Conservation (phyloP, 2,113 vertebrate species). For the Mystacornis crossleyi region DNA sequence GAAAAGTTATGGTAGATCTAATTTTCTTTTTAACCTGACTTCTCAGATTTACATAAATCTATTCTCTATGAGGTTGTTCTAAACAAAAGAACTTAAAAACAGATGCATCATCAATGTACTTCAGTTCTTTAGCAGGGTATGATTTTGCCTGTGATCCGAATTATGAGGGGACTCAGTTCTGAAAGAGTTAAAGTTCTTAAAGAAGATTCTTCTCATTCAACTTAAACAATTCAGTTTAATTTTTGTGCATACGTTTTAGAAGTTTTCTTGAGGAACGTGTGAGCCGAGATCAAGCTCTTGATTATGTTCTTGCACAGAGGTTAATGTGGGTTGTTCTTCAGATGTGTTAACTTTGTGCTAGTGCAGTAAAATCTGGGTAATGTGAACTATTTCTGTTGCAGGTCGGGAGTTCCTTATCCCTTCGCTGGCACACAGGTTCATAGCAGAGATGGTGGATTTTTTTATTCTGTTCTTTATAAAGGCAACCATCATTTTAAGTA, state of each 20-base stretch:
- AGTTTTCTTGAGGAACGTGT: neutral
- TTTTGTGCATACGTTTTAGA: neutral
- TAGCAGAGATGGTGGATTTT: constrained; percentile 95
- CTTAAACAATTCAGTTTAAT: neutral
- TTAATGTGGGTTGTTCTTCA: neutral
- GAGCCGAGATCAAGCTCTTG: neutral
- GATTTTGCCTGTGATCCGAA: neutral
- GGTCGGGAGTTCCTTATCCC: constrained; percentile 91
- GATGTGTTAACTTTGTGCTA: neutral
- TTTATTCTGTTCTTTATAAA: constrained; percentile 95
- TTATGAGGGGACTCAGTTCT: neutral
- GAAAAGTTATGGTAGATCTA: neutral
- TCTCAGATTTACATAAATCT: neutral
- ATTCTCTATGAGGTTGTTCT: neutral
- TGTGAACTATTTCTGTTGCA: constrained; percentile 58
- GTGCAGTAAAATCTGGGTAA: neutral
- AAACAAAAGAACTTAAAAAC: neutral
- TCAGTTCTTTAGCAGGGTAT: neutral
- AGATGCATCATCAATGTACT: neutral
- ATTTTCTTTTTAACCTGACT: neutral
- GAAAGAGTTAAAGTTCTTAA: neutral
- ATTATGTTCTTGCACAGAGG: neutral
- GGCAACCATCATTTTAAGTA: constrained; percentile 90
- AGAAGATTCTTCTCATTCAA: neutral
- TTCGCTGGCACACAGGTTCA: constrained; percentile 89